Conservation (phyloP, 2,113 vertebrate genomes). For the Oreotrochilus melanogaster region DNA sequence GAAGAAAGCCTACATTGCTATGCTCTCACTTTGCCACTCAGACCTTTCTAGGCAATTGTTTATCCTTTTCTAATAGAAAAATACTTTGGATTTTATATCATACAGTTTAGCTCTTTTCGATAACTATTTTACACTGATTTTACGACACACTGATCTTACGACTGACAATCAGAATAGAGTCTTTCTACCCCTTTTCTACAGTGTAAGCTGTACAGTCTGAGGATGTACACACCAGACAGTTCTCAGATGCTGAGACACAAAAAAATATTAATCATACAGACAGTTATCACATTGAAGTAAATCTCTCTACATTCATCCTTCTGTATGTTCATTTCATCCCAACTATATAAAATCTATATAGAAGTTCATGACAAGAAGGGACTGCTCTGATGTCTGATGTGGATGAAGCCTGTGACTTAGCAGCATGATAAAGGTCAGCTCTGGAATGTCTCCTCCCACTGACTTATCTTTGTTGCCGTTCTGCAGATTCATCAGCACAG, state of each 20-base stretch:
- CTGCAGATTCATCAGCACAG: background rate
- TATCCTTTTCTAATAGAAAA: background rate
- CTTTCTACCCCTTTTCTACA: background rate
- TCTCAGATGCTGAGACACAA: background rate
- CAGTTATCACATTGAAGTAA: background rate
- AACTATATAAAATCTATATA: background rate
- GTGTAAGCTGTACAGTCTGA: background rate
- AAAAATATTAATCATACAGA: background rate
- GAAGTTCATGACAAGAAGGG: background rate
- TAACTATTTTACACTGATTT: background rate
- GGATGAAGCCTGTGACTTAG: background rate
- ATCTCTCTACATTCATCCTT: background rate
- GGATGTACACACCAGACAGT: fast-evolving
- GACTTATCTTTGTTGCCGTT: background rate
- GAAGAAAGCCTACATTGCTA: background rate
- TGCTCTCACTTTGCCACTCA: background rate
- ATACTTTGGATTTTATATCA: background rate
- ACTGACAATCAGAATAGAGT: background rate
- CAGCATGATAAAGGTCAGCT: background rate
- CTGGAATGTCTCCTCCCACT: background rate
- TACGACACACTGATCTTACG: background rate
- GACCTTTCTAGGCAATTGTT: background rate
- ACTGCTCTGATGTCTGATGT: background rate
- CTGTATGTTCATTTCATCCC: background rate
- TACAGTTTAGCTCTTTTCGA: background rate